A percentile compares a stretch with the other conserved stretches of the same genome.
Evolutionary conservation across 2,113 vertebrate genomes (phyloP).

Genomic region (Salvelinus alpinus): DNA sequence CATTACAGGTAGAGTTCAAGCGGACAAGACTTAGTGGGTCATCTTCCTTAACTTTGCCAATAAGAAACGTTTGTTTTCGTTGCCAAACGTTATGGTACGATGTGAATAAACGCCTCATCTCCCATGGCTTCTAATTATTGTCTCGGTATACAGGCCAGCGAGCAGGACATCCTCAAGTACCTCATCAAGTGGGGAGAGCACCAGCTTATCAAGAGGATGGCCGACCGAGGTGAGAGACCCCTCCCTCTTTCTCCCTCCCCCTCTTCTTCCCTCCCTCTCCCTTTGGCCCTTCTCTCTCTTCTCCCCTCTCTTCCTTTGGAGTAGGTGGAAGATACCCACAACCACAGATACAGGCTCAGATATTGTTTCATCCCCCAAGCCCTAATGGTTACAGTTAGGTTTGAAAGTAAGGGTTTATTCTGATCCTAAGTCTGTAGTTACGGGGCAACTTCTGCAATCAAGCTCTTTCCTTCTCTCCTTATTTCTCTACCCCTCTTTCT

Average conservation of each 20-base stretch:
- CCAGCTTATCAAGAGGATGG: conserved; percentile 89
- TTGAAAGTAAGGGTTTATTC: no score
- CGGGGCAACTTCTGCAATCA: not conserved
- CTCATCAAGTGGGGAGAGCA: conserved; percentile 90
- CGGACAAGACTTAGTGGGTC: no score
- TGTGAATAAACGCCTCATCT: not conserved
- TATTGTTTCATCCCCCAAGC: no score
- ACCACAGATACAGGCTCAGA: no score
- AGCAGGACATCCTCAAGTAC: conserved; percentile 89
- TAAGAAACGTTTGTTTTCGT: no score
- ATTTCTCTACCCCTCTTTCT: not conserved
- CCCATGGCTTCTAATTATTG: not conserved
- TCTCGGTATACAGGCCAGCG: conserved; percentile 77
- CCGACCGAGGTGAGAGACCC: conserved; percentile 82
- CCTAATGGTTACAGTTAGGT: no score
- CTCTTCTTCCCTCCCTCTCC: not conserved
- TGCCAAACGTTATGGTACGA: not conserved
- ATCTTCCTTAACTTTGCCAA: no score
- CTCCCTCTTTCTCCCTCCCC: not conserved
- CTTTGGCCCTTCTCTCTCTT: no score
- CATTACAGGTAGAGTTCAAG: no score
- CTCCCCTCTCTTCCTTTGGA: no score
- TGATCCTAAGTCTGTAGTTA: no score
- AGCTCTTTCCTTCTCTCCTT: not conserved
- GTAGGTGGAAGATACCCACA: no score